Evolutionary conservation across 2,113 vertebrate genomes (phyloP).

Genomic region (Budorcas taxicolor): DNA sequence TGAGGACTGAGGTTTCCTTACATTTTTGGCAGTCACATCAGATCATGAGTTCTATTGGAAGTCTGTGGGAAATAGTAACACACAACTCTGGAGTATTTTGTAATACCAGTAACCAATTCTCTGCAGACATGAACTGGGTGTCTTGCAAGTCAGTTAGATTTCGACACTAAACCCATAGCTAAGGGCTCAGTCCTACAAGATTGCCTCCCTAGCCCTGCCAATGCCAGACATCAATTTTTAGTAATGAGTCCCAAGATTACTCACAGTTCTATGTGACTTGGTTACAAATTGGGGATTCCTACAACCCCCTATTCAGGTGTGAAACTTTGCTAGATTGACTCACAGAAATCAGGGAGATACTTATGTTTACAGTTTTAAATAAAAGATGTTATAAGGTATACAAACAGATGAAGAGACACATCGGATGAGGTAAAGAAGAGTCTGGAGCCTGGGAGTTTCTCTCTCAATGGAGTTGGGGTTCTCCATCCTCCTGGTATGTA

Average conservation of each 20-base stretch:
- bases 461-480: neutral
- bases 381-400: neutral
- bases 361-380: neutral
- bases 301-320: neutral
- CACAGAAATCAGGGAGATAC: neutral
- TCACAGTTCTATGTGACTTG: neutral
- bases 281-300: neutral
- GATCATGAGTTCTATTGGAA: neutral
- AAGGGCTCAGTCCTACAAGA: neutral
- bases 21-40: neutral
- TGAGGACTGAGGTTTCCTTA: neutral
- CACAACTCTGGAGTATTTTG: neutral
- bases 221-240: neutral
- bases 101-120: neutral
- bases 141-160: neutral
- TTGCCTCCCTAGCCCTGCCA: neutral
- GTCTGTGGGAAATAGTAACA: neutral
- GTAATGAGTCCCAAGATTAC: neutral
- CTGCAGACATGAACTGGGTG: neutral
- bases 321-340: neutral
- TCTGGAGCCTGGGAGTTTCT: neutral
- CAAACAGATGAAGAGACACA: neutral
- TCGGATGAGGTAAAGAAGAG: neutral
- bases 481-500: neutral
- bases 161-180: neutral